phyloP scores from a whole-genome alignment of 2,797 vertebrate genomes.

The Monodelphis domestica region DNA sequence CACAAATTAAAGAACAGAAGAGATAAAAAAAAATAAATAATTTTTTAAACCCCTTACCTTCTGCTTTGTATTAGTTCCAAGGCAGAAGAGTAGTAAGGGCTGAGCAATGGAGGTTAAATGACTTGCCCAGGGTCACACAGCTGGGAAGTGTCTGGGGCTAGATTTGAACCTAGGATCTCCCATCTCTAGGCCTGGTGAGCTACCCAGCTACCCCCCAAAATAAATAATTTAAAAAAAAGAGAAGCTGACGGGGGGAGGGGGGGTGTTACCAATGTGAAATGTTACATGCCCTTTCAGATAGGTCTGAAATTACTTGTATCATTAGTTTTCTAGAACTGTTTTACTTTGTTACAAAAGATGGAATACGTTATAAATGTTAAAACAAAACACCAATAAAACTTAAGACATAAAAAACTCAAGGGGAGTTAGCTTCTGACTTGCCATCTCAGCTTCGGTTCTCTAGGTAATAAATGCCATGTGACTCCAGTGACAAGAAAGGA shows the following conservation, averaged over 20 bases:
- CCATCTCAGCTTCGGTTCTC: background rate
- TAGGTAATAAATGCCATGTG: background rate
- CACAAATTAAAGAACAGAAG: background rate
- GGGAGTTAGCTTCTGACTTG: background rate
- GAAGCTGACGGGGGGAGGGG: background rate
- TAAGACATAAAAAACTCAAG: background rate
- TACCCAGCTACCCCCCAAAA: too few relatives aligned
- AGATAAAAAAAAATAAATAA: background rate
- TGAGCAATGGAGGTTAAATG: too few relatives aligned
- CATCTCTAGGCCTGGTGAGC: too few relatives aligned
- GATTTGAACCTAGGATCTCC: too few relatives aligned
- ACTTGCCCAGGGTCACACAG: too few relatives aligned
- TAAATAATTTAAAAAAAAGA: too few relatives aligned
- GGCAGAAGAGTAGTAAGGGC: too few relatives aligned
- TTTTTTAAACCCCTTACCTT: too few relatives aligned
- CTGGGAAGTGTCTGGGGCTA: too few relatives aligned
- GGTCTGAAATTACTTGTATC: background rate
- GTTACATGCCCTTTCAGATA: background rate
- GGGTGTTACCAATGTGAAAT: background rate
- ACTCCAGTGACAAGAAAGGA: background rate
- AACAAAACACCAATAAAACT: background rate
- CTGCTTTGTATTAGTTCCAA: too few relatives aligned
- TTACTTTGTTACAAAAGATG: background rate
- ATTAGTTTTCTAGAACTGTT: background rate
- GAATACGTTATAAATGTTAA: too few relatives aligned